Base-by-base conservation (phyloP, 2,797 vertebrate species). In the Manis crassicaudata region DNA sequence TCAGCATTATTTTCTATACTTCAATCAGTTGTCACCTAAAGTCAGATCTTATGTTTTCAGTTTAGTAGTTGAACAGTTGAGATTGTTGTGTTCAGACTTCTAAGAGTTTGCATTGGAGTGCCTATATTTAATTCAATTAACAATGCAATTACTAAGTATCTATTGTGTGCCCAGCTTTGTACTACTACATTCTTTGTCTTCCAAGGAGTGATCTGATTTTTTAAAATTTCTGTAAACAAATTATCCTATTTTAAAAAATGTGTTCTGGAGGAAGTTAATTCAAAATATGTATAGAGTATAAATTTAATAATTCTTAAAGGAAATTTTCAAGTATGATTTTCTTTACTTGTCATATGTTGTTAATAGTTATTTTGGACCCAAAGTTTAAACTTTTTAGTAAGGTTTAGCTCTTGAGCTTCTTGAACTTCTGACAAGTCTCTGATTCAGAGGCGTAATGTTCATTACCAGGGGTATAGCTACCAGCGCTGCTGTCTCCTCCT, bases 201-300 rank as follows among this genome's bases (percentile, higher is more conserved):
- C 65, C 87, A 96, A 90, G 60, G 72, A 67, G 25, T 65, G 21
- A 84, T 67, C 14, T 67, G 72, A 9, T 76, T 76, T 75, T 75
- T 50, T 32, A 17, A 9, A 46, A 46, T 46, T 46, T 46, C 43
- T 46, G 43, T 8, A 46, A 46, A 46, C 43, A 46, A 73, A 2
- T 75, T 95, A 50, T 70, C 50, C 35, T 94, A 3, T 54, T 81
- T 93, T 43, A 21, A 80, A 54, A 95, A 90, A 37, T 89, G 35
- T 82, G 4, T 85, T 94, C 43, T 93, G 67, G 32, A 72, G 79
- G 35, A 96, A 94, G 40, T 93, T 95, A 94, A 95, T 90, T 95
- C 17, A 88, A 81, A 96, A 92, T 92, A 65, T 77, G 56, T 65
- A 5, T 46, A 8, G 82, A 91, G 40, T 81, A 50, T 63, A 80